phyloP scores from a whole-genome alignment of 2,888 invertebrate species.

The Galerucella pusilla region DNA sequence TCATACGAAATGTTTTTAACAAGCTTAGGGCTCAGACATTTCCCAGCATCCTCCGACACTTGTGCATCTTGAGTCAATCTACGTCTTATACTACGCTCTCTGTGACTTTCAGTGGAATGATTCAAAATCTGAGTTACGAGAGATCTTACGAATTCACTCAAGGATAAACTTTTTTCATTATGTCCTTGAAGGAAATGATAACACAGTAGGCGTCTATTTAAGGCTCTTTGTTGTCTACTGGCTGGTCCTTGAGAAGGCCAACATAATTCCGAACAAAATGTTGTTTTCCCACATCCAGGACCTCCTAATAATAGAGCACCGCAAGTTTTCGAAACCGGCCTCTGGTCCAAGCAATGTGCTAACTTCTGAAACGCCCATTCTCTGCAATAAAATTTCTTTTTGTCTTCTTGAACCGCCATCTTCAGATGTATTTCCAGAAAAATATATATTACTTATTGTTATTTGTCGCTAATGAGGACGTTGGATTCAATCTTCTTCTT shows the following conservation, averaged over 20 bases:
- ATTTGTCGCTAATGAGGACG: constrained; percentile 52
- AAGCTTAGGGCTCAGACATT: constrained; percentile 46
- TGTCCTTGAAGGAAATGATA: constrained; percentile 90
- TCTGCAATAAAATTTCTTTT: constrained; percentile 86
- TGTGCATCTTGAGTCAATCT: constrained; percentile 57
- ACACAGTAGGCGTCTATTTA: constrained; percentile 84
- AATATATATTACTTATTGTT: constrained; percentile 42
- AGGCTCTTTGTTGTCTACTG: constrained; percentile 76
- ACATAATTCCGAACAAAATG: constrained; percentile 84
- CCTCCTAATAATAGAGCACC: constrained; percentile 90
- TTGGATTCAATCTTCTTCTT: constrained; percentile 43
- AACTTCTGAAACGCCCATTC: constrained; percentile 98
- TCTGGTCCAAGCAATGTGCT: constrained; percentile 89
- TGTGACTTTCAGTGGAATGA: constrained; percentile 70
- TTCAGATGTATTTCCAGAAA: constrained; percentile 33
- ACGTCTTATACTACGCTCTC: constrained; percentile 64
- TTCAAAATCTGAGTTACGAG: constrained; percentile 86
- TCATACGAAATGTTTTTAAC: constrained; percentile 52
- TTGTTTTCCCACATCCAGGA: constrained; percentile 95
- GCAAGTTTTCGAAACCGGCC: constrained; percentile 85
- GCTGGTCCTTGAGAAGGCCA: constrained; percentile 76
- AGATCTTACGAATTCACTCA: constrained; percentile 86
- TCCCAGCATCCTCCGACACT: constrained; percentile 44
- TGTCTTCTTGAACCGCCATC: constrained; percentile 68
- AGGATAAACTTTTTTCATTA: constrained; percentile 85